Conservation (phyloP, 2,888 invertebrate species). For the Parnassius orleans region DNA sequence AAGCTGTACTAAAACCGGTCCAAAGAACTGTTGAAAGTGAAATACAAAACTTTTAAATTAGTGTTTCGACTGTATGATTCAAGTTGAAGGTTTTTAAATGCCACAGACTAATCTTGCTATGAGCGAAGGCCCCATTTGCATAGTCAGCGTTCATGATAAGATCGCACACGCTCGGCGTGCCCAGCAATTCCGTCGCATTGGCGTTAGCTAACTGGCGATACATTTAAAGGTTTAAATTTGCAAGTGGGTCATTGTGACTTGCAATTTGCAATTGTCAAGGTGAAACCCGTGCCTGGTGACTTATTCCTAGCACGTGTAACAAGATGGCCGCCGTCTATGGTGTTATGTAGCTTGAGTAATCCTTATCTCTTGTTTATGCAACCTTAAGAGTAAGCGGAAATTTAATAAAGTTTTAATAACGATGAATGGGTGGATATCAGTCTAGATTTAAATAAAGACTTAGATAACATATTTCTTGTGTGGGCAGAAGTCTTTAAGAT, state of each 20-base stretch:
- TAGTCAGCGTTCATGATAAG: conserved; percentile 11
- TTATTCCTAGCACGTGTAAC: conserved; percentile 14
- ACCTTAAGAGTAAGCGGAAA: neutral
- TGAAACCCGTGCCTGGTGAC: conserved; percentile 10
- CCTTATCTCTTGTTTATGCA: conserved; percentile 5
- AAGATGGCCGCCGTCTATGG: conserved; percentile 22
- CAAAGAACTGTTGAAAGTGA: too few species aligned
- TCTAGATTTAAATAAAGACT: too few species aligned
- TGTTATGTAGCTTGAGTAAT: conserved; percentile 11
- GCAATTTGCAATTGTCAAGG: conserved; percentile 37
- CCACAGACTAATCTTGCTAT: neutral
- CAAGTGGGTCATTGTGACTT: conserved; percentile 39
- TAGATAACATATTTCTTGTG: too few species aligned
- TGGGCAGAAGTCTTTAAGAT: too few species aligned
- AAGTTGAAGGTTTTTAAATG: conserved; percentile 18
- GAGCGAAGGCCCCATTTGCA: conserved; percentile 12
- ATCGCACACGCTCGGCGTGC: conserved; percentile 5
- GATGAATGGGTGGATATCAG: too few species aligned
- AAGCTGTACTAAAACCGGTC: too few species aligned
- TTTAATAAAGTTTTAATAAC: too few species aligned
- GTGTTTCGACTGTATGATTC: neutral
- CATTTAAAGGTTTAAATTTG: conserved; percentile 33
- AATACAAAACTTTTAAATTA: too few species aligned
- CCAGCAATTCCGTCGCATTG: conserved; percentile 27
- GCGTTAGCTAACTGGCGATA: conserved; percentile 16